Evolutionary conservation across 2,113 vertebrate genomes (phyloP), one percentile per base, ranked within the genome.

Genomic region (Heterocephalus glaber): DNA sequence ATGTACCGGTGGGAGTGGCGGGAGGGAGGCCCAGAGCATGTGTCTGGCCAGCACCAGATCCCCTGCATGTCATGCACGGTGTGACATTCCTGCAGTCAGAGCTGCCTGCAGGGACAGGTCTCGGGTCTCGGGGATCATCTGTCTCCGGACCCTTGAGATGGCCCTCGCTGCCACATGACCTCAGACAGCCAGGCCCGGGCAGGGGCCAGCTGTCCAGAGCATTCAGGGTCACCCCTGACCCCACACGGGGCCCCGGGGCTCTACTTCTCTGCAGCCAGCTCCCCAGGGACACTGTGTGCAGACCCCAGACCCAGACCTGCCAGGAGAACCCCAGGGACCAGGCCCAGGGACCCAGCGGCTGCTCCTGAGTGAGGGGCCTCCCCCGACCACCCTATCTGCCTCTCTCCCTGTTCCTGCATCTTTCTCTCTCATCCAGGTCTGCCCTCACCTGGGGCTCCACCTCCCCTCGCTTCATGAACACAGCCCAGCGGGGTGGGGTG

Each of bases 1-100:
- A 0, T 49, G 22, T 8, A 2, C 0, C 2, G 26, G n/a, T 3
- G 58, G 60, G 3, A 3, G 1, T 0, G 0, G 1, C 26, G 19
- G 41, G 0, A 3, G 47, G 33, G 6, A 7, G 44, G 10, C 52
- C 16, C 58, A 13, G 44, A n/a, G 7, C 11, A 5, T 60, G 0
- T 28, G 7, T 38, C 33, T 5, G 24, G 35, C 41, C 47, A 4
- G 49, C 3, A 0, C 14, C 0, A 0, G 2, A 35, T 41, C 28
- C 35, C 14, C 44, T 7, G 7, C 4, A 0, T 0, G 4, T 63
- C 72, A 19, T 30, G 6, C 58, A 5, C 5, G 10, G 33, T 9
- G 13, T 1, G 13, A 22, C 0, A 38, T 26, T 33, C 61, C 22
- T 7, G 11, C 11, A 11, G 16, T 65, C 49, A 6, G 66, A 58